phyloP scores from a whole-genome alignment of 64 coral and sea anemone genomes.

The Pocillopora damicornis region DNA sequence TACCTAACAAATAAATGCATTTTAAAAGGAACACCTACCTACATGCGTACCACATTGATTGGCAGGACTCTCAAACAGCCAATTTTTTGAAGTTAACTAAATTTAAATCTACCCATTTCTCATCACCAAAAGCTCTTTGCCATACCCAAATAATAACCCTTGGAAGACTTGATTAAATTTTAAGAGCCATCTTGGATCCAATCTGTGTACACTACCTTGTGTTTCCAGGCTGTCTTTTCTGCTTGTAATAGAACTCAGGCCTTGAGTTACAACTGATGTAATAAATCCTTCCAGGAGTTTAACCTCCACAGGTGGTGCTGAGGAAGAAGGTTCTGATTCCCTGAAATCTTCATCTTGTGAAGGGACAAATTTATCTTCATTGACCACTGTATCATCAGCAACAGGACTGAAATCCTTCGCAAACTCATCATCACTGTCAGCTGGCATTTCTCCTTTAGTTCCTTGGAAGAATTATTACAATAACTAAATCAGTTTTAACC shows the following conservation, averaged over 20 bases:
- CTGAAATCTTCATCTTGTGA: conserved; percentile 14
- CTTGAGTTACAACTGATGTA: conserved; percentile 20
- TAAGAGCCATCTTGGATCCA: too few species aligned
- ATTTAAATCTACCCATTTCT: too few species aligned
- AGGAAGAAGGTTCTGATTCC: not conserved
- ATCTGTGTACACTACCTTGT: not conserved
- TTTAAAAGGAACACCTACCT: too few species aligned
- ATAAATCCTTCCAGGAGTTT: conserved; percentile 28
- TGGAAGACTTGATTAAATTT: too few species aligned
- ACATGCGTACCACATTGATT: too few species aligned
- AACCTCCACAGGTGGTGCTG: conserved; percentile 1
- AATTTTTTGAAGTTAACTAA: too few species aligned
- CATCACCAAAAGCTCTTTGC: too few species aligned
- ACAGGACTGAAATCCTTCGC: conserved; percentile 53
- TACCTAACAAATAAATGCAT: too few species aligned
- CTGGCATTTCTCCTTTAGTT: conserved; percentile 29
- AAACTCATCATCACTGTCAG: conserved; percentile 90
- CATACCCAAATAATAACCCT: too few species aligned
- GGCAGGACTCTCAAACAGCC: too few species aligned
- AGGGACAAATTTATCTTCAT: conserved; percentile 4
- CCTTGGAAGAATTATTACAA: not conserved
- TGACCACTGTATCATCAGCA: not conserved
- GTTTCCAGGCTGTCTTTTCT: not conserved
- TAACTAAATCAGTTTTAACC: too few species aligned
- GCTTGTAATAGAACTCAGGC: not conserved